Evolutionary conservation across 2,797 vertebrate species (phyloP), one percentile per base, ranked within the genome.

Genomic region (Sciaenops ocellatus): DNA sequence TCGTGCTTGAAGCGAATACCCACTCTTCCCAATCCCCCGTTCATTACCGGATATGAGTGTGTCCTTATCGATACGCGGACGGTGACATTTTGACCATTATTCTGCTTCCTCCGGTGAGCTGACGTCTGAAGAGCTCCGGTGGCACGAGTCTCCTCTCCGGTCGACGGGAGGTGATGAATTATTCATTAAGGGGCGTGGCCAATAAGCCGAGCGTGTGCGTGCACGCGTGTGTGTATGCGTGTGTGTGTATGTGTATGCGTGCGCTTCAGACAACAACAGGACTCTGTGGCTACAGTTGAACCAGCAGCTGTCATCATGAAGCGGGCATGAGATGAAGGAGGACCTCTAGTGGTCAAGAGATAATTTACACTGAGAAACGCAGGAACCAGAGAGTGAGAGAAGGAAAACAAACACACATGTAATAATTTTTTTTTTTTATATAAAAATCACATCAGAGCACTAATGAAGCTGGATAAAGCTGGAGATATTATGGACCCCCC

Each of bases 181-280:
- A 89, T 92, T 88, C 85, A 90, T 16, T 51, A 76, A 83, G 83
- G 85, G 90, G 90, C 86, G 90, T 84, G 89, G 85, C 24, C 65
- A 83, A 4, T 5, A 18, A 0, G 18, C 52, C 50, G 46, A 17
- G 50, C 1, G 28, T 34, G 75, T 8, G 41, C 12, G 5, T 3
- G 30, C 6, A 52, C 6, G 61, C 8, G 66, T 24, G 63, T 26
- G 46, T 10, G 51, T 18, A 44, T 20, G 46, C 13, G 41, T 18
- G 50, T 17, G 59, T 24, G 17, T 6, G 59, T 50, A 46, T 50
- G 8, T 17, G 28, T 41, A 34, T 22, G 65, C 22, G 51, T 22
- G 61, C 9, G 50, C 60, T 2, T 18, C 54, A 54, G 69, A 85
- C 85, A 78, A 85, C 71, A 84, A 54, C 50, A 65, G 28, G 34